These are phyloP conservation scores for Drosophila neocordata DNA, from an alignment of 1,140 invertebrate genomes.

Conservation along the genomic window DNA sequence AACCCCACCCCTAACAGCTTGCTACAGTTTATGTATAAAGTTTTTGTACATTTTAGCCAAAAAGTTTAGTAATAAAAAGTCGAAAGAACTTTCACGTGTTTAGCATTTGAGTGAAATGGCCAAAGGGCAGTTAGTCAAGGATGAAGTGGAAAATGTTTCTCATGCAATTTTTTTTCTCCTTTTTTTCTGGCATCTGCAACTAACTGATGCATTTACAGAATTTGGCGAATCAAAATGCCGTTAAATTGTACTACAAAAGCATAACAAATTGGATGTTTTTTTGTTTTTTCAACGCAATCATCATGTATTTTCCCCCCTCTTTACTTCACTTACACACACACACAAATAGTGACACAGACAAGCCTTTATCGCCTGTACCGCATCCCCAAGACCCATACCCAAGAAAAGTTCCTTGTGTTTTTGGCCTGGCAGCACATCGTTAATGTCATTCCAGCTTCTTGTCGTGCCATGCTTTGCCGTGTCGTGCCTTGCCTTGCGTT, in stretches of 20 bases:
- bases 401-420: constrained; percentile 44
- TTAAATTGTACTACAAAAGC: constrained; percentile 65
- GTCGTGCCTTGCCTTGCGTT: not conserved
- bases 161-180: not conserved
- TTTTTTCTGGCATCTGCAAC: constrained; percentile 16
- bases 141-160: constrained; percentile 13
- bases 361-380: constrained; percentile 5
- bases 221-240: constrained; percentile 67
- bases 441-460: constrained; percentile 45
- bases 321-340: constrained; percentile 1
- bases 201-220: constrained; percentile 50
- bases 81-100: constrained; percentile 56
- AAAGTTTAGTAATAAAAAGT: constrained; percentile 70
- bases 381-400: constrained; percentile 32
- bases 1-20: not conserved
- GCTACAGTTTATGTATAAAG: constrained; percentile 50
- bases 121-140: constrained; percentile 57
- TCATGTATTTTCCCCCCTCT: constrained; percentile 54
- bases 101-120: constrained; percentile 41
- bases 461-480: not conserved
- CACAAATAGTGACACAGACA: not conserved
- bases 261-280: constrained; percentile 69
- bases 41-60: constrained; percentile 20
- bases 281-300: constrained; percentile 40
- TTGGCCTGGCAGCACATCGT: constrained; percentile 38